These are phyloP conservation scores for Enoplosus armatus DNA, from an alignment of 2,797 vertebrate species.

Conservation along the genomic window DNA sequence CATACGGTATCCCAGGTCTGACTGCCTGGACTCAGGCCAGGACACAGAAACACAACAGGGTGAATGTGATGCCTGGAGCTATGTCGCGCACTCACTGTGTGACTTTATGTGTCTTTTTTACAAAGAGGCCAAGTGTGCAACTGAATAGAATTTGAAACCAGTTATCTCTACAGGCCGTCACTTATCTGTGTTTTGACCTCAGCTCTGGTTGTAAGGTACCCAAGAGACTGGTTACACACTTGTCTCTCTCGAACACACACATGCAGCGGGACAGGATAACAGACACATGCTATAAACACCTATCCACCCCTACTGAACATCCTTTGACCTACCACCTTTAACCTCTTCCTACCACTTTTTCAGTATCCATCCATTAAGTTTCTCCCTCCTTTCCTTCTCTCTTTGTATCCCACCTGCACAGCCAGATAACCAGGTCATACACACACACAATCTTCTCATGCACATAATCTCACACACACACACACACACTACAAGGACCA, in stretches of 20 bases:
- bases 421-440: slow-evolving; percentile 45
- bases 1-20: not conserved
- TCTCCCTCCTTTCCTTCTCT: not conserved
- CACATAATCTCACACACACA: slow-evolving; percentile 14
- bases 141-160: not conserved
- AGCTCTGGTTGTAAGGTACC: not conserved
- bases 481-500: slow-evolving; percentile 2
- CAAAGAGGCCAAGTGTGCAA: not conserved
- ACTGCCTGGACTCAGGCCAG: slow-evolving; percentile 19
- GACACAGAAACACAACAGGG: slow-evolving; percentile 4
- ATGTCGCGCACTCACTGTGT: not conserved
- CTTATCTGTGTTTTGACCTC: not conserved
- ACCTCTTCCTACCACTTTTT: not conserved
- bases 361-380: slow-evolving; percentile 8
- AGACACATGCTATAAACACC: not conserved
- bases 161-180: slow-evolving; percentile 9
- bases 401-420: slow-evolving; percentile 34
- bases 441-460: not conserved
- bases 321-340: slow-evolving; percentile 10
- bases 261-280: not conserved
- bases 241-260: not conserved
- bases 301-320: not conserved
- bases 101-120: not conserved
- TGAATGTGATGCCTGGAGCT: slow-evolving; percentile 12
- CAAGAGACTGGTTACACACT: not conserved